phyloP scores from a whole-genome alignment of 2,113 vertebrate species.

The Solenodon paradoxus region DNA sequence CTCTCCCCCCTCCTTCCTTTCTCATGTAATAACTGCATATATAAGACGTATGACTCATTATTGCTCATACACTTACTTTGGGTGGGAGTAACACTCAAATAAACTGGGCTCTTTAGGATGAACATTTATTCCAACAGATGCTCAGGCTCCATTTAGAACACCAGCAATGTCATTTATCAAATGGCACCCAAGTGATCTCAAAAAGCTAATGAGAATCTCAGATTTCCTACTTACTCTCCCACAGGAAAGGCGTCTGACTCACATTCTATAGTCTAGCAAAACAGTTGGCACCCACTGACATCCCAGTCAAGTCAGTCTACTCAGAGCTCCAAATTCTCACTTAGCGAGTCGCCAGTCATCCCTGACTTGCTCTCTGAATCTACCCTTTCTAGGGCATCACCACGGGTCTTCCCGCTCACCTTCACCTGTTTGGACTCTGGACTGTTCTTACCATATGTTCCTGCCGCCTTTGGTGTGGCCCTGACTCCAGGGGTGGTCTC shows the following conservation, averaged over 20 bases:
- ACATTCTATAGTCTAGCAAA: not conserved
- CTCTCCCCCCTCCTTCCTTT: not conserved
- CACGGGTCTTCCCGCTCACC: not conserved
- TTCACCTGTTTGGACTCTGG: not conserved
- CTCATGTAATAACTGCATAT: not conserved
- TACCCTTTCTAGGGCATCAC: not conserved
- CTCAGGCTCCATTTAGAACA: not conserved
- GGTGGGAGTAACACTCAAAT: not conserved
- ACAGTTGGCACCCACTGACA: not conserved
- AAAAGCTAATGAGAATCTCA: conserved; percentile 7
- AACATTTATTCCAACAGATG: not conserved
- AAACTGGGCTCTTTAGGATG: not conserved
- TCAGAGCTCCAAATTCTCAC: not conserved
- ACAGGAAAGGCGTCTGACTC: not conserved
- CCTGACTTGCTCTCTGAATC: not conserved
- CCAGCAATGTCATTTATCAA: conserved; percentile 16
- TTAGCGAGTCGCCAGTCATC: not conserved
- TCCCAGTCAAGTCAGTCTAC: not conserved
- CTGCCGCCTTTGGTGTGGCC: not conserved
- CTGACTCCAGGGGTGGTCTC: not conserved
- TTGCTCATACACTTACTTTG: not conserved
- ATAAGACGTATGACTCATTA: not conserved
- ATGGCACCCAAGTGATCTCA: not conserved
- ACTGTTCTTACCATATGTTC: not conserved
- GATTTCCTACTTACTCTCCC: not conserved